Conservation (phyloP, 2,888 invertebrate genomes). For the Ennomos erosarius region DNA sequence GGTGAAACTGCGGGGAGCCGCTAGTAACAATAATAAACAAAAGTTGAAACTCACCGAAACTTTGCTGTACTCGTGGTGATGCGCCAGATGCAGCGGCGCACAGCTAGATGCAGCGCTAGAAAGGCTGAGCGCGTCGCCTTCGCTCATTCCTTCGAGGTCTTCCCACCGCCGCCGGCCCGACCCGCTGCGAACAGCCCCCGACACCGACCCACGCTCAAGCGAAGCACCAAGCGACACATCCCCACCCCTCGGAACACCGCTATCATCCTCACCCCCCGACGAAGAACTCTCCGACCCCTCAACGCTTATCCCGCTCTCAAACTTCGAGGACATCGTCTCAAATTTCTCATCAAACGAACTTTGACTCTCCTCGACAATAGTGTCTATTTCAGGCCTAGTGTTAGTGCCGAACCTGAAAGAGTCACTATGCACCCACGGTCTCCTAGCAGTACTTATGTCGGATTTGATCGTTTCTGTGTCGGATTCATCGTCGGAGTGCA, state of each 20-base stretch:
- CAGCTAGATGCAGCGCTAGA: conserved; percentile 80
- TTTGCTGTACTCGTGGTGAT: conserved; percentile 78
- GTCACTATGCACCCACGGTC: conserved; percentile 79
- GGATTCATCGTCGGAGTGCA: conserved; percentile 77
- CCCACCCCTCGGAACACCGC: conserved; percentile 73
- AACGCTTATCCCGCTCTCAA: conserved; percentile 75
- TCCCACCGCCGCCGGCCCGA: conserved; percentile 81
- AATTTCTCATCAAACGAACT: conserved; percentile 56
- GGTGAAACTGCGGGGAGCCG: too few relatives aligned
- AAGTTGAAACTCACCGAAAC: conserved; percentile 71
- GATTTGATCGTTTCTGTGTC: conserved; percentile 78
- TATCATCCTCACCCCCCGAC: conserved; percentile 71
- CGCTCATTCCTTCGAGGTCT: conserved; percentile 75
- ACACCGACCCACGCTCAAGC: conserved; percentile 80
- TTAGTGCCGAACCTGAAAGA: conserved; percentile 73
- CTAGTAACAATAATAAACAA: too few relatives aligned
- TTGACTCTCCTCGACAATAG: conserved; percentile 60
- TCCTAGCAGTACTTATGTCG: conserved; percentile 69
- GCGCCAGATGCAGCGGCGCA: conserved; percentile 73
- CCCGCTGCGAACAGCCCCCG: conserved; percentile 83
- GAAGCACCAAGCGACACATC: conserved; percentile 78
- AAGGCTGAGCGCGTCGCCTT: conserved; percentile 78
- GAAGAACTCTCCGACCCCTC: conserved; percentile 70
- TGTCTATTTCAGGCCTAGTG: conserved; percentile 56
- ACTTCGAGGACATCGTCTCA: conserved; percentile 63